Evolutionary conservation across 2,888 invertebrate genomes (phyloP).

Genomic region (Tubulanus polymorphus): DNA sequence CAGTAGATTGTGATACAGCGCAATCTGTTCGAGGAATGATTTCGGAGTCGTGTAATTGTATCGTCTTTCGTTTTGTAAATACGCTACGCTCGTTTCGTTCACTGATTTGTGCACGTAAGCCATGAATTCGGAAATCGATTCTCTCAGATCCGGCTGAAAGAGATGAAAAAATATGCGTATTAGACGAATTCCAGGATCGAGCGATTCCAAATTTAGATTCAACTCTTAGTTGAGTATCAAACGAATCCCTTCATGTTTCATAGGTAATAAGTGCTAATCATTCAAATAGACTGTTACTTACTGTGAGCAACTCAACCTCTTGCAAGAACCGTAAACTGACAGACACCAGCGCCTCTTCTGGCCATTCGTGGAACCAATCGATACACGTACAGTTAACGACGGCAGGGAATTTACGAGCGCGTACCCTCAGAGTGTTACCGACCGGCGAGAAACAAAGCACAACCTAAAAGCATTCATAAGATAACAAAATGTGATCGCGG

Average conservation of each 20-base stretch:
- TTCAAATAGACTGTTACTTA: conserved; percentile 50
- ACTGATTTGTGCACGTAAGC: conserved; percentile 91
- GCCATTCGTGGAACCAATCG: conserved; percentile 99
- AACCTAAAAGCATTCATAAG: conserved; percentile 66
- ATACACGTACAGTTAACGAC: conserved; percentile 92
- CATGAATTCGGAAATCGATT: conserved; percentile 89
- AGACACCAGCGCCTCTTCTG: conserved; percentile 91
- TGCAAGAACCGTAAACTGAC: conserved; percentile 85
- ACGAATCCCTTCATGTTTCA: neutral
- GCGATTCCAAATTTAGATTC: neutral
- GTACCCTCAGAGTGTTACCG: conserved; percentile 83
- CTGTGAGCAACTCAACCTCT: conserved; percentile 74
- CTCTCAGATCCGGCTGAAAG: conserved; percentile 65
- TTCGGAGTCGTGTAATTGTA: conserved; percentile 98
- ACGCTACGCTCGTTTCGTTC: conserved; percentile 80
- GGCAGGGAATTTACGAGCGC: conserved; percentile 93
- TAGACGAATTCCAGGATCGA: neutral
- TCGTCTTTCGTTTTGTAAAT: conserved; percentile 82
- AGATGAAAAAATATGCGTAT: conserved; percentile 15
- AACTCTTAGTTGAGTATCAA: neutral
- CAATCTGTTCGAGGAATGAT: conserved; percentile 92
- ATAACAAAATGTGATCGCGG: too few species aligned
- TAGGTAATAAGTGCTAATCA: neutral
- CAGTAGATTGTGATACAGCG: conserved; percentile 81
- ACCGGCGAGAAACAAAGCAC: conserved; percentile 98